phyloP scores from a whole-genome alignment of 2,888 invertebrate species.

The Nomada fucata region DNA sequence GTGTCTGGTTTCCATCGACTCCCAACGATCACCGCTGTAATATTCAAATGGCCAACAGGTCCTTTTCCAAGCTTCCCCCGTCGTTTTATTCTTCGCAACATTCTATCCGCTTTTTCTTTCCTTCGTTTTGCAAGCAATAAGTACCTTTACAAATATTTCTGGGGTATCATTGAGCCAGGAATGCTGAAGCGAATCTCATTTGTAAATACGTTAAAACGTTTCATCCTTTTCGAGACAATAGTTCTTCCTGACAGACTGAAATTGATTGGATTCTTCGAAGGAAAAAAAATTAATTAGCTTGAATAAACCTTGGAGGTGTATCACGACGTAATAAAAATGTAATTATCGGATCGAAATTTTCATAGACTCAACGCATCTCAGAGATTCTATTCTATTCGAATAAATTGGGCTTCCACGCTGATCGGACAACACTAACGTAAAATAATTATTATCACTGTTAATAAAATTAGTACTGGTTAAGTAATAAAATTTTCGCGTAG shows the following conservation, averaged over 20 bases:
- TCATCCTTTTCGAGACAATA: too few species aligned
- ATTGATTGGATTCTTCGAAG: too few species aligned
- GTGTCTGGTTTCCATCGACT: background rate
- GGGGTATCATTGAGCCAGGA: background rate
- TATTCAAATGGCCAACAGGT: background rate
- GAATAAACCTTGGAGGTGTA: too few species aligned
- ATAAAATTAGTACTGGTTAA: background rate
- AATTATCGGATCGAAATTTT: too few species aligned
- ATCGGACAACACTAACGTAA: background rate
- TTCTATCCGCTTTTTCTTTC: too few species aligned
- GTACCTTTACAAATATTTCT: background rate
- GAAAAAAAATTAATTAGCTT: too few species aligned
- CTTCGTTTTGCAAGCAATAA: background rate
- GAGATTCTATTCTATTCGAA: background rate
- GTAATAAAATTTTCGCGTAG: background rate
- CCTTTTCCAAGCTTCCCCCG: background rate
- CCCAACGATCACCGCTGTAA: background rate
- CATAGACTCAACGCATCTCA: background rate
- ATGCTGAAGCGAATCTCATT: background rate
- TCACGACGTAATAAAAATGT: too few species aligned
- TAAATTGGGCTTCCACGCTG: background rate
- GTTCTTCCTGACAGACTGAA: too few species aligned
- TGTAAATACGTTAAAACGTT: too few species aligned
- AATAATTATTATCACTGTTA: background rate
- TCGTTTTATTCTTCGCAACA: background rate